Percentiles rank a stretch among this genome's conserved stretches.
Conservation (phyloP, 2,113 vertebrate species). For the Python bivittatus region DNA sequence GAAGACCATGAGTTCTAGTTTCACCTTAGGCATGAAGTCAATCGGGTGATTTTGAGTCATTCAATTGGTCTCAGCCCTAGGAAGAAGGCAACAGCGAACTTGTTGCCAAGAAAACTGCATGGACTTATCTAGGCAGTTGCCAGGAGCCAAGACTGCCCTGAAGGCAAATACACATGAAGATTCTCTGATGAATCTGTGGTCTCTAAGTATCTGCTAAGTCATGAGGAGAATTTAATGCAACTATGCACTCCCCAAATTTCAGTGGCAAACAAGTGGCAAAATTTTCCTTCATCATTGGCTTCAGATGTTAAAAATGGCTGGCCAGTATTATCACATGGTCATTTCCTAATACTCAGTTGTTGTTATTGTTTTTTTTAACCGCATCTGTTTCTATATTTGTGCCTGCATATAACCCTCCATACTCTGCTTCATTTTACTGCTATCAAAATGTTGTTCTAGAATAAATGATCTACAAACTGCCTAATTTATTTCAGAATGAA, state of each 20-base stretch:
- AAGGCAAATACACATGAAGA: background rate
- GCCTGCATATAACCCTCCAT: conserved; percentile 36
- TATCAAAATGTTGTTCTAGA: conserved; percentile 49
- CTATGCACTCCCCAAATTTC: background rate
- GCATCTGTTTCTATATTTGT: conserved; percentile 34
- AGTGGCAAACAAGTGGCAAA: background rate
- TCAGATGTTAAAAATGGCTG: background rate
- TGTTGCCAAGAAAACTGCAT: background rate
- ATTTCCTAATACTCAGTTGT: background rate
- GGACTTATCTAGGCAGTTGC: background rate
- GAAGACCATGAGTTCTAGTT: background rate
- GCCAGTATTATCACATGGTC: background rate
- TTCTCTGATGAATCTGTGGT: background rate
- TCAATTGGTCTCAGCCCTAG: background rate
- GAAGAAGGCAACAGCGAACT: background rate
- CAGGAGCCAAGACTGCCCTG: background rate
- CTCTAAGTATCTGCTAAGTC: background rate
- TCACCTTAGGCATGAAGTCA: background rate
- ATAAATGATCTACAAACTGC: conserved; percentile 32
- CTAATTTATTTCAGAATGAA: conserved; percentile 48
- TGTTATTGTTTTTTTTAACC: background rate
- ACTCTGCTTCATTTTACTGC: conserved; percentile 40
- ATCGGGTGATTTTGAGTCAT: too few species aligned
- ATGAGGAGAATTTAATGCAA: background rate
- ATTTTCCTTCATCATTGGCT: background rate